These are phyloP conservation scores for Drosophila ochracea DNA, from an alignment of 2,888 invertebrate genomes.

Conservation along the genomic window DNA sequence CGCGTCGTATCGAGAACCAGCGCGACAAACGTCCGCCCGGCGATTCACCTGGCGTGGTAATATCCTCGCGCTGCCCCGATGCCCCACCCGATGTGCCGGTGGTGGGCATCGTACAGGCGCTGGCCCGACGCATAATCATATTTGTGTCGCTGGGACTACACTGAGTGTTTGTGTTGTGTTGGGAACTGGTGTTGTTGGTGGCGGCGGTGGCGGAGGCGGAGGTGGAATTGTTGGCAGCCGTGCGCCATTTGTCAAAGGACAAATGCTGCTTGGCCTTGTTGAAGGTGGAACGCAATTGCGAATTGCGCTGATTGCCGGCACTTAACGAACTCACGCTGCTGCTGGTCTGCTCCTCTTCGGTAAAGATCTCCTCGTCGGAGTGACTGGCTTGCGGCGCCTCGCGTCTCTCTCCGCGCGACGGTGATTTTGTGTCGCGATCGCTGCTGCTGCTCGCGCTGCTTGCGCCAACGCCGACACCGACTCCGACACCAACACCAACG, in stretches of 20 bases:
- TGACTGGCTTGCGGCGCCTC: conserved; percentile 80
- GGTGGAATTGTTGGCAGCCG: conserved; percentile 76
- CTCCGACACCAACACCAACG: conserved; percentile 59
- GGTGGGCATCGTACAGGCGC: conserved; percentile 74
- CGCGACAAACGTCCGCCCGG: conserved; percentile 92
- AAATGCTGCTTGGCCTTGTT: conserved; percentile 93
- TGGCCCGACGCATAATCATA: conserved; percentile 77
- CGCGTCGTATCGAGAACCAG: conserved; percentile 95
- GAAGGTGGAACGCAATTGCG: conserved; percentile 92
- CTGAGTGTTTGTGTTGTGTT: conserved; percentile 17
- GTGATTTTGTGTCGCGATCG: conserved; percentile 85
- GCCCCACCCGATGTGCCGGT: conserved; percentile 26
- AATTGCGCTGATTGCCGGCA: conserved; percentile 87
- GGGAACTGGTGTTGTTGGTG: background rate
- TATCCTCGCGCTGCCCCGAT: conserved; percentile 76
- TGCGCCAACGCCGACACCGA: conserved; percentile 39
- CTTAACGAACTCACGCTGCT: conserved; percentile 82
- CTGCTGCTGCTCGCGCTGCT: conserved; percentile 84
- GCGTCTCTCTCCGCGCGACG: conserved; percentile 79
- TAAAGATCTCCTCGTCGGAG: conserved; percentile 89
- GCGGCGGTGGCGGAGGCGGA: conserved; percentile 40
- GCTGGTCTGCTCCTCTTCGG: conserved; percentile 80
- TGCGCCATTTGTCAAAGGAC: conserved; percentile 90
- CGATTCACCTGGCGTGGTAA: conserved; percentile 88
- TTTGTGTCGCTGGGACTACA: conserved; percentile 50